These are phyloP conservation scores for Trogon surrucura DNA, from an alignment of 2,113 vertebrate genomes.

Conservation along the genomic window DNA sequence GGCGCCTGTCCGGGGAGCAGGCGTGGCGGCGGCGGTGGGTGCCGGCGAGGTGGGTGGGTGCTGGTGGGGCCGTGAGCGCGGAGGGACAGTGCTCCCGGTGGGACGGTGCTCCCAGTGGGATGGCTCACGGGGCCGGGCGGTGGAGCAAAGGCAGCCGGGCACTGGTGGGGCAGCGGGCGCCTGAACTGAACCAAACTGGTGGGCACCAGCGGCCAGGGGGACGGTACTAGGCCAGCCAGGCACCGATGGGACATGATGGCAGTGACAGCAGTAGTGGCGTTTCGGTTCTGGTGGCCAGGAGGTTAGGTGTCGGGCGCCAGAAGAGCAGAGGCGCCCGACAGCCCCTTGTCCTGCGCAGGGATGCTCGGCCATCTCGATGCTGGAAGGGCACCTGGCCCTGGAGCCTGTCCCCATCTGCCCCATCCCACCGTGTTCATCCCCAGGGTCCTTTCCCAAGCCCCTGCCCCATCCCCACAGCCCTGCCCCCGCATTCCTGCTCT, in stretches of 20 bases:
- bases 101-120: neutral
- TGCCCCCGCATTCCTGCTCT: neutral
- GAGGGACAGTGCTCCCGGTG: fast-evolving
- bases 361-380: neutral
- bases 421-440: neutral
- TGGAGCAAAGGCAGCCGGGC: neutral
- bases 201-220: neutral
- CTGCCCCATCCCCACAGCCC: neutral
- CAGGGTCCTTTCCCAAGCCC: fast-evolving
- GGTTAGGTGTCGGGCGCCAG: neutral
- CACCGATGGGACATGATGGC: neutral
- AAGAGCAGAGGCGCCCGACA: neutral
- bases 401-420: neutral
- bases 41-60: too few relatives aligned
- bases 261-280: neutral
- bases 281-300: neutral
- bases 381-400: neutral
- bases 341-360: neutral
- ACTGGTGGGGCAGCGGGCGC: too few relatives aligned
- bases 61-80: fast-evolving
- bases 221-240: neutral
- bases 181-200: too few relatives aligned
- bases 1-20: too few relatives aligned
- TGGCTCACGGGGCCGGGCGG: too few relatives aligned
- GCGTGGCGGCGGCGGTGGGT: too few relatives aligned